A percentile compares a stretch with the other conserved stretches of the same genome.
Conservation (phyloP, 2,797 vertebrate species). For the Emys orbicularis region DNA sequence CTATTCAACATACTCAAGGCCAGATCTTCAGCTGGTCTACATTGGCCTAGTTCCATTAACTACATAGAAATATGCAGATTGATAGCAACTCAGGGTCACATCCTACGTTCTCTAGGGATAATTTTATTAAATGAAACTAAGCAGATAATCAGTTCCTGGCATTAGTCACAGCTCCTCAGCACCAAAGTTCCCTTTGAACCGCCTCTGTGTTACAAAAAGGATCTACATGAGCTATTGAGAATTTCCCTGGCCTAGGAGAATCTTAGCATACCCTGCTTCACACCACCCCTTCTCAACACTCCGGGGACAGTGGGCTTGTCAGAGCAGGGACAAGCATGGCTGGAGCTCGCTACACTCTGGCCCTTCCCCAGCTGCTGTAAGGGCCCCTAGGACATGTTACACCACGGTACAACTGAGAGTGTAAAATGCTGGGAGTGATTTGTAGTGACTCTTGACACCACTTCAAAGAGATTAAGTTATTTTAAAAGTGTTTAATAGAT, state of each 20-base stretch:
- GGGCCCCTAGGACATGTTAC: neutral
- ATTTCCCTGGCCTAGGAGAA: neutral
- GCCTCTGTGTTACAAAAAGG: neutral
- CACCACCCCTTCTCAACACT: too few species aligned
- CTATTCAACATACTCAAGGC: neutral
- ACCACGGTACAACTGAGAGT: neutral
- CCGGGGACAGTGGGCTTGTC: neutral
- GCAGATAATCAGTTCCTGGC: neutral
- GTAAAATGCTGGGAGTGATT: neutral
- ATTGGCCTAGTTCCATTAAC: neutral
- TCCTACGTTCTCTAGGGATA: neutral
- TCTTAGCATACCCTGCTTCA: neutral
- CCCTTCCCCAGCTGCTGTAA: neutral
- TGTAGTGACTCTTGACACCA: neutral
- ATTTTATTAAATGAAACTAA: neutral
- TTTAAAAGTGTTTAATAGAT: neutral
- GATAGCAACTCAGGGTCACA: neutral
- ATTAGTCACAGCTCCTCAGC: neutral
- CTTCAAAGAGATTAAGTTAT: neutral
- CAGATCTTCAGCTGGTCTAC: neutral
- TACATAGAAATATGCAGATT: neutral
- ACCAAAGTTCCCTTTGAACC: neutral
- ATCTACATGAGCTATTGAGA: neutral
- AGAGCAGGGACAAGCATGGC: neutral
- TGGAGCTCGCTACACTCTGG: neutral